phyloP scores from a whole-genome alignment of 1,140 invertebrate species.

The Acarapis woodi region DNA sequence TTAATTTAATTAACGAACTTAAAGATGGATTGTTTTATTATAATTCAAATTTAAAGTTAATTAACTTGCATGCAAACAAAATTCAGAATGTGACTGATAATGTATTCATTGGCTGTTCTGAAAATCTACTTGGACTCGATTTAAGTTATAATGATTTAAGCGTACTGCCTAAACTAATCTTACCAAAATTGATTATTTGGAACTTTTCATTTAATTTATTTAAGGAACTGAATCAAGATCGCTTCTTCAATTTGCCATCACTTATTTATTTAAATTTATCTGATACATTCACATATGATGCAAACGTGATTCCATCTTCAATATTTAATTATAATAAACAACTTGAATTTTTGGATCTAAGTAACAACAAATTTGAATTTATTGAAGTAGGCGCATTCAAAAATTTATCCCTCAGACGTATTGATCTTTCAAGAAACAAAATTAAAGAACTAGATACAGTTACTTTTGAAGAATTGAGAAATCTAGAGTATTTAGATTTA shows the following conservation, averaged over 20 bases:
- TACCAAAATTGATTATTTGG: constrained; percentile 23
- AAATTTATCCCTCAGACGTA: constrained; percentile 3
- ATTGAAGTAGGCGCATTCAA: constrained; percentile 8
- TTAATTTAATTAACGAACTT: constrained; percentile 58
- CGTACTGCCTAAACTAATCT: constrained; percentile 15
- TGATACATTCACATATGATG: constrained; percentile 9
- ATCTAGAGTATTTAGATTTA: constrained; percentile 16
- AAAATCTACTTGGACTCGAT: constrained; percentile 35
- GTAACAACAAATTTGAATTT: constrained; percentile 9
- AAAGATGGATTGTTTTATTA: constrained; percentile 38
- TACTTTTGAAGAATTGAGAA: constrained; percentile 15
- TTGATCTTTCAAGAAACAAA: constrained; percentile 14
- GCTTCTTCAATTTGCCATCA: constrained; percentile 6
- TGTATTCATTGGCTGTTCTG: constrained; percentile 40
- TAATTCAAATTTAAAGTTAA: constrained; percentile 25
- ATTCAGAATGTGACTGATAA: constrained; percentile 34
- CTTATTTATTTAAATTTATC: constrained; percentile 12
- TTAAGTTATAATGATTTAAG: constrained; percentile 42
- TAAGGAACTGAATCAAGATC: constrained; percentile 24
- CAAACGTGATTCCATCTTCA: constrained; percentile 7
- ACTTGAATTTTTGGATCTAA: constrained; percentile 12
- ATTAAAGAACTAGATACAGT: constrained; percentile 15
- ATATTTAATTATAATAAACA: constrained; percentile 7
- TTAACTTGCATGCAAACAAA: constrained; percentile 47
- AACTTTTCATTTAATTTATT: constrained; percentile 49